Conservation (phyloP, 2,113 vertebrate genomes). For the Puffinus mauretanicus region DNA sequence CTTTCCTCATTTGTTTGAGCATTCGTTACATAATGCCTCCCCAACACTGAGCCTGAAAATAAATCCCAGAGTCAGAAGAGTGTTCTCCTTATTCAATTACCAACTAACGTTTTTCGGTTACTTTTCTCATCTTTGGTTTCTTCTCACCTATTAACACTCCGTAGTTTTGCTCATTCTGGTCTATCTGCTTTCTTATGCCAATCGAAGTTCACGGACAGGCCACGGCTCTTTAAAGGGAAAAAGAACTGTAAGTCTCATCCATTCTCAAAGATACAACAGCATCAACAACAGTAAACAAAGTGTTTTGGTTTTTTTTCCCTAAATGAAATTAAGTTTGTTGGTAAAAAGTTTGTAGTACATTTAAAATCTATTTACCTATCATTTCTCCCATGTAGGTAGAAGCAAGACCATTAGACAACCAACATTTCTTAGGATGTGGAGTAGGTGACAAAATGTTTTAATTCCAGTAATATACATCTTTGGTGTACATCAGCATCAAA, state of each 20-base stretch:
- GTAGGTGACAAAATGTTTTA: not conserved
- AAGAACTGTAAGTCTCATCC: not conserved
- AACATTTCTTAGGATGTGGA: not conserved
- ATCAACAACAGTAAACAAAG: not conserved
- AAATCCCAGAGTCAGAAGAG: not conserved
- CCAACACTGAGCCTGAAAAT: not conserved
- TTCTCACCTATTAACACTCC: not conserved
- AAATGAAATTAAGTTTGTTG: not conserved
- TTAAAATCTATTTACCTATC: accelerated
- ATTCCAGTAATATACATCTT: not conserved
- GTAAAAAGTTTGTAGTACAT: not conserved
- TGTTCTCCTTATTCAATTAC: not conserved
- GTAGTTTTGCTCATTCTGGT: not conserved
- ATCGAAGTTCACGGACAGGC: not conserved
- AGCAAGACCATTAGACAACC: not conserved
- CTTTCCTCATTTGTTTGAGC: not conserved
- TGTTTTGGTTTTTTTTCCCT: accelerated
- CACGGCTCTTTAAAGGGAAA: not conserved
- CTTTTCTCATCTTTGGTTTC: not conserved
- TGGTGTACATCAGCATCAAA: not conserved
- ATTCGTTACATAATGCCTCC: not conserved
- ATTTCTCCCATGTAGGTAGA: not conserved
- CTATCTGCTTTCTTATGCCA: not conserved
- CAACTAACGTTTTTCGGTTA: accelerated
- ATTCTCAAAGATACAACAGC: not conserved